Conservation (phyloP, 2,113 vertebrate genomes). For the Sinocyclocheilus rhinocerous region DNA sequence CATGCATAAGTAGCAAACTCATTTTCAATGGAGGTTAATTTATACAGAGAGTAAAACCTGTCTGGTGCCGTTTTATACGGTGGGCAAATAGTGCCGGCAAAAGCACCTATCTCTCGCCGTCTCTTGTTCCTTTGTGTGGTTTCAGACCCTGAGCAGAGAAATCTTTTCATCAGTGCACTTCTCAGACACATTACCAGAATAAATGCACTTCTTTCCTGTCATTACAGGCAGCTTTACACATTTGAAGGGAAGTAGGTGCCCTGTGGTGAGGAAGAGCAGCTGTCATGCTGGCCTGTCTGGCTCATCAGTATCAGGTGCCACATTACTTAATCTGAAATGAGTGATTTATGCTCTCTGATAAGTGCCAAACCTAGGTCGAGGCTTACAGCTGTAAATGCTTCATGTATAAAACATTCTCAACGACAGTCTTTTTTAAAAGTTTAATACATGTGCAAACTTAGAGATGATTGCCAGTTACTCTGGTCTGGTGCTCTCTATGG, state of each 20-base stretch:
- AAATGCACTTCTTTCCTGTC: constrained; percentile 59
- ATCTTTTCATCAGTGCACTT: constrained; percentile 68
- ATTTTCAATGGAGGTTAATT: constrained; percentile 68
- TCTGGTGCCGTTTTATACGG: constrained; percentile 61
- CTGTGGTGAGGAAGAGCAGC: constrained; percentile 22
- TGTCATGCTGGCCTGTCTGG: constrained; percentile 22
- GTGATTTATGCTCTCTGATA: constrained; percentile 50
- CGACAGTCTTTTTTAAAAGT: constrained; percentile 13
- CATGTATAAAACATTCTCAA: constrained; percentile 36
- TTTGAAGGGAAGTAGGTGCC: constrained; percentile 57
- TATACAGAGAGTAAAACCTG: constrained; percentile 51
- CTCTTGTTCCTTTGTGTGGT: constrained; percentile 28
- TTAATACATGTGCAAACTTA: constrained; percentile 36
- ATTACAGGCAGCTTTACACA: constrained; percentile 64
- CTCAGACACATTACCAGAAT: constrained; percentile 59
- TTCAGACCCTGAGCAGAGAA: constrained; percentile 57
- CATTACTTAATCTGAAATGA: constrained; percentile 39
- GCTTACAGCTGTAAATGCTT: constrained; percentile 26
- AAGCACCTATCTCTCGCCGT: constrained; percentile 50
- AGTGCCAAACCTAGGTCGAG: constrained; percentile 23
- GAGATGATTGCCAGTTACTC: constrained; percentile 2
- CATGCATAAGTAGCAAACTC: constrained; percentile 67
- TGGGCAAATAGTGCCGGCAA: constrained; percentile 63
- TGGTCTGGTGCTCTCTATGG: not conserved
- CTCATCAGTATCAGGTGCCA: constrained; percentile 32